Evolutionary conservation across 2,888 invertebrate species (phyloP), one percentile per base, ranked within the genome.

Genomic region (Oscheius onirici): DNA sequence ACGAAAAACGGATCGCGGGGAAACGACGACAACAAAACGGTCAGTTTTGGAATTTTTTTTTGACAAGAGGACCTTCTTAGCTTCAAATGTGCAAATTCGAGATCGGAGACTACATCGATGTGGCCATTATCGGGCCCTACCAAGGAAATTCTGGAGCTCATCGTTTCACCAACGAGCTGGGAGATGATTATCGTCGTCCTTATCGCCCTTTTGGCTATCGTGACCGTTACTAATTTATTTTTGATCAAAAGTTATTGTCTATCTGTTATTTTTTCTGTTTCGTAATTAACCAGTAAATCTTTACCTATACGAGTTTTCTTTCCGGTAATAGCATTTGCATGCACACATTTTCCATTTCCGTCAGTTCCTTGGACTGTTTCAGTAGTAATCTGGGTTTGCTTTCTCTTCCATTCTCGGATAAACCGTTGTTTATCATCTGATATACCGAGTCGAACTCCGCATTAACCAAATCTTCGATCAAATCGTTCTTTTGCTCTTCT

Each of bases 101-200:
- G 83, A 94, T 99, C 86, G 99, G 99, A 0, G 97, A 97, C 89
- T 99, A 94, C 88, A 91, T 99, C 88, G 97, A 99, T 88, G 97
- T 99, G 83, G 95, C 95, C 6, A 95, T 97, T 55, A 88, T 88
- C 3, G 88, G n/a, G n/a, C n/a, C n/a, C n/a, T n/a, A n/a, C n/a
- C n/a, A n/a, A n/a, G n/a, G n/a, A n/a, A n/a, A n/a, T n/a, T n/a
- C n/a, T n/a, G n/a, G n/a, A n/a, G 41, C n/a, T 20, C 58, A 10
- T 58, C 34, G 58, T 17, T 58, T 40, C 22, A 17, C 5, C 13
- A 40, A 17, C 34, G 40, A 41, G n/a, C 34, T 3, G 5, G 41
- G 41, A 6, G 20, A 22, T 17, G 34, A 26, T 57, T 6, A 34
- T 34, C 34, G 34, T 34, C 58, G 58, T 34, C 58, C 41, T 20